These are phyloP conservation scores for Xerus rutilus DNA, from an alignment of 2,797 vertebrate genomes.

Conservation along the genomic window DNA sequence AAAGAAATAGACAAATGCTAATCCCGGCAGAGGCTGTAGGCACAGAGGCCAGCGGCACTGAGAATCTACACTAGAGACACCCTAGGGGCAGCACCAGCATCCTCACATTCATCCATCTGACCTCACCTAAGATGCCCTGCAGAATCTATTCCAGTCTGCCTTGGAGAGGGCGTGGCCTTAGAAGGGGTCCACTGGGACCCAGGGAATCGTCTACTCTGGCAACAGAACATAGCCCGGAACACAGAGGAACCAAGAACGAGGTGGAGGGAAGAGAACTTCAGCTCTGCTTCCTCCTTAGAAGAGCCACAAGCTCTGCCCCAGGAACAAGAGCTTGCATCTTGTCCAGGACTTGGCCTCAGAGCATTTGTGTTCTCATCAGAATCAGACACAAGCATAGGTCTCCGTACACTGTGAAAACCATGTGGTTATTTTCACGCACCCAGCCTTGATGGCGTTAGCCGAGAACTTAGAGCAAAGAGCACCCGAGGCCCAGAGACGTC, in stretches of 20 bases:
- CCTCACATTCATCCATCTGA: neutral
- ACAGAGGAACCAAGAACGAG: neutral
- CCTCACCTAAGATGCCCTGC: neutral
- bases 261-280: fast-evolving
- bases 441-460: neutral
- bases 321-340: neutral
- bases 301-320: neutral
- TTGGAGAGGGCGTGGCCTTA: neutral
- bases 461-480: neutral
- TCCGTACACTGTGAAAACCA: neutral
- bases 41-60: neutral
- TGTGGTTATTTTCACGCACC: fast-evolving
- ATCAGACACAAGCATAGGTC: fast-evolving
- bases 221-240: neutral
- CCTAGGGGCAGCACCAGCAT: neutral
- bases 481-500: neutral
- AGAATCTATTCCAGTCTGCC: neutral
- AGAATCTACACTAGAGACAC: neutral
- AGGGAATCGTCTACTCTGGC: neutral
- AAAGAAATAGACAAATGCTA: neutral
- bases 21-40: neutral
- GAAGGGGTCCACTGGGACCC: neutral
- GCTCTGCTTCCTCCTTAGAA: neutral
- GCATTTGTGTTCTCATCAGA: neutral
- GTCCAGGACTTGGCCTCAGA: neutral